Evolutionary conservation across 1,140 invertebrate genomes (phyloP), one percentile per base, ranked within the genome.

Genomic region (Ostrea edulis): DNA sequence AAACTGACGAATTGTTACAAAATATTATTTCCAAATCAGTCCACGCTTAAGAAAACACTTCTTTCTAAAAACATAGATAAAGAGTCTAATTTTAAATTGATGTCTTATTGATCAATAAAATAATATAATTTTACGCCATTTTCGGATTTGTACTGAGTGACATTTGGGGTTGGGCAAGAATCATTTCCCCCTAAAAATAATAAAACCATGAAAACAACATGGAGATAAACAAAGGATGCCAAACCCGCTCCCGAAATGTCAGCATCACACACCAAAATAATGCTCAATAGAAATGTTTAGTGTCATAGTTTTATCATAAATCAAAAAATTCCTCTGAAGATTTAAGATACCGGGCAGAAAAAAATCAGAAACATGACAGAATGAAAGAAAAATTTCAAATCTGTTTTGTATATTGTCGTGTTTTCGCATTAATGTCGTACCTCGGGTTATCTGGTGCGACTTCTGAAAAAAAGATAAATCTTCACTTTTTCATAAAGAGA

Each of bases 281-380:
- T 77, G 14, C 35, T 77, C 68, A 35, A 77, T 29, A 71, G 29
- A 77, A 77, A 77, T 29, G 11, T 29, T 77, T 77, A 25, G 29
- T 77, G 35, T 17, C 25, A 35, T 25, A 35, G 58, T 25, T 77
- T 77, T 77, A 77, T 44, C 68, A 77, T 25, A 14, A 25, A 77
- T 77, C 68, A 29, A 25, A 29, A n/a, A 35, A 77, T 77, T 77
- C 29, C 68, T 77, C 68, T 25, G 14, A 44, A 29, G 68, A 77
- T 77, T 77, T 35, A 77, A 77, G 68, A 77, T 77, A 77, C 9
- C 14, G 68, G 68, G 12, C 12, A 35, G 25, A 77, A 29, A 77
- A 77, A 77, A 29, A 22, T 77, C 25, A 29, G 68, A 77, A 77
- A 77, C 29, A 77, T 77, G 68, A 77, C 68, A 77, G 68, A 77